phyloP scores from a whole-genome alignment of 2,888 invertebrate genomes.

The Meganola albula region DNA sequence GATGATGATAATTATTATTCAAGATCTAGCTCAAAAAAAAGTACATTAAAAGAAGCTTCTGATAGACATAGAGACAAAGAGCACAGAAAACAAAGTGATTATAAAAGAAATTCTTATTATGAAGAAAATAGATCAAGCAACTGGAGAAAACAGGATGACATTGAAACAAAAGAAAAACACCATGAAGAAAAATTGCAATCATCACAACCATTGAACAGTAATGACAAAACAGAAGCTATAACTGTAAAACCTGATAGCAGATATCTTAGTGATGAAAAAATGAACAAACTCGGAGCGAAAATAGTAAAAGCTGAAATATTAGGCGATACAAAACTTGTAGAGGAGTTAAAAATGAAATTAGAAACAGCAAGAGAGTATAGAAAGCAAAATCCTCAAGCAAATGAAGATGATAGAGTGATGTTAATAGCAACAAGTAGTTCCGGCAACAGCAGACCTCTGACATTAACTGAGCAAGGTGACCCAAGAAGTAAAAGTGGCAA shows the following conservation, averaged over 20 bases:
- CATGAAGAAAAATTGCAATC: conserved; percentile 3
- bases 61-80: conserved; percentile 15
- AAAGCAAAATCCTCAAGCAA: conserved; percentile 57
- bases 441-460: conserved; percentile 83
- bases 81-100: conserved; percentile 12
- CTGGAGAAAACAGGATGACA: conserved; percentile 37
- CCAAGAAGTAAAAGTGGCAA: conserved; percentile 62
- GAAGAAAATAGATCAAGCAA: conserved; percentile 27
- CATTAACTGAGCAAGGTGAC: conserved; percentile 57
- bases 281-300: conserved; percentile 94
- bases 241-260: conserved; percentile 26
- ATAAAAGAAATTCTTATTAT: conserved; percentile 9
- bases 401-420: conserved; percentile 77
- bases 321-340: conserved; percentile 84
- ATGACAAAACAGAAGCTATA: background rate
- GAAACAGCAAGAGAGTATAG: conserved; percentile 81
- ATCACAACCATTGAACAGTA: background rate
- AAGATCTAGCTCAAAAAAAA: conserved; percentile 16
- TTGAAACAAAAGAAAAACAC: conserved; percentile 5
- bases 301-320: conserved; percentile 96
- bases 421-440: conserved; percentile 82
- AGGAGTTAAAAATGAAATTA: conserved; percentile 84
- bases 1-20: conserved; percentile 47
- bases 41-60: conserved; percentile 1
- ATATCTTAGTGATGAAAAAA: conserved; percentile 85